Evolutionary conservation across 1,140 invertebrate genomes (phyloP).

Genomic region (Magallana ariakensis): DNA sequence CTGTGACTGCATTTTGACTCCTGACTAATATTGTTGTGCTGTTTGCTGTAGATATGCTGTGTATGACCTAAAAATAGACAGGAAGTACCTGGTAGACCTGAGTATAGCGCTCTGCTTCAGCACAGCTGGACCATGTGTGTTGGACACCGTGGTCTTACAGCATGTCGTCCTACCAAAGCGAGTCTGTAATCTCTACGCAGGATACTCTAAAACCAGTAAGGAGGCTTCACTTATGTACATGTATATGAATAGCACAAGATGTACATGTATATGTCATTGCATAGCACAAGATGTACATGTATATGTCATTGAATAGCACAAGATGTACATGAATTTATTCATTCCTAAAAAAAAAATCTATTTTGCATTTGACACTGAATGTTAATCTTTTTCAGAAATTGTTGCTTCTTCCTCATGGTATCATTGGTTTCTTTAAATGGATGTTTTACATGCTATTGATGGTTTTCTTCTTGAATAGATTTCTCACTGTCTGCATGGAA

Average conservation of each 20-base stretch:
- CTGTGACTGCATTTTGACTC: neutral
- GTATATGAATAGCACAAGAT: too few species aligned
- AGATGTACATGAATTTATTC: too few species aligned
- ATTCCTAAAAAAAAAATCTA: too few species aligned
- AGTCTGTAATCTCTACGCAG: constrained; percentile 29
- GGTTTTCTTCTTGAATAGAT: constrained; percentile 15
- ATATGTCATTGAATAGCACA: too few species aligned
- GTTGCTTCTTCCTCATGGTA: neutral
- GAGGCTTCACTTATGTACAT: too few species aligned
- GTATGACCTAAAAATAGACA: constrained; percentile 30
- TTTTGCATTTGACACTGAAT: too few species aligned
- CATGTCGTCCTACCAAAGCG: constrained; percentile 18
- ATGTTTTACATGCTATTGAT: neutral
- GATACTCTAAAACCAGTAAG: constrained; percentile 39
- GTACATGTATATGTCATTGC: too few species aligned
- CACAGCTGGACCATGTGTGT: constrained; percentile 38
- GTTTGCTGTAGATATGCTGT: constrained; percentile 42
- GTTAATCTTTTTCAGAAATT: too few species aligned
- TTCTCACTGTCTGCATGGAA: constrained; percentile 46
- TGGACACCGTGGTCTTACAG: constrained; percentile 38
- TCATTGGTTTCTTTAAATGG: neutral
- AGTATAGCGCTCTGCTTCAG: constrained; percentile 39
- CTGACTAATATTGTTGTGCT: neutral
- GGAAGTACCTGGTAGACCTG: constrained; percentile 44
- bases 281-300: too few species aligned